phyloP scores from a whole-genome alignment of 37 sponge, comb jelly and placozoan genomes.

The Haliclona indistincta region DNA sequence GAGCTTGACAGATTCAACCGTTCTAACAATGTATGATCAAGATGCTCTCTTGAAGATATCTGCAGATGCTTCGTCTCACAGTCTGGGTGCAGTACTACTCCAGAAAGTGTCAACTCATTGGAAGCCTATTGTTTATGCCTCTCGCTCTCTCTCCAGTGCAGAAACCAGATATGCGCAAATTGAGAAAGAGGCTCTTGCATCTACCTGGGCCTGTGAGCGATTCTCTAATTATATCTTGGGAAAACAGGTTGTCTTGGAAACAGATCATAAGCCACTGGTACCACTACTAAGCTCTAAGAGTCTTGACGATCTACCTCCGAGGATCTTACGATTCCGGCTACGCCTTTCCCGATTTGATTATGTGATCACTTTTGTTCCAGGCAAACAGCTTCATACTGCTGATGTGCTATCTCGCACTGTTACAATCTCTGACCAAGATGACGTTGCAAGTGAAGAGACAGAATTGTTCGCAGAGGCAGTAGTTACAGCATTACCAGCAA shows the following conservation, averaged over 20 bases:
- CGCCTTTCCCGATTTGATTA: background rate
- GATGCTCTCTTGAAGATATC: background rate
- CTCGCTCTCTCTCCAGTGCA: background rate
- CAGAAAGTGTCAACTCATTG: background rate
- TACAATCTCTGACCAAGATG: background rate
- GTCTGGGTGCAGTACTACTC: slow-evolving; percentile 4
- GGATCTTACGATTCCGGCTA: background rate
- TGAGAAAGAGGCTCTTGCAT: slow-evolving; percentile 11
- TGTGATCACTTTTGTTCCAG: background rate
- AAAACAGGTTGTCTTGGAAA: background rate
- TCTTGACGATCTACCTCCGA: slow-evolving; percentile 3
- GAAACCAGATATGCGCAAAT: slow-evolving; percentile 6
- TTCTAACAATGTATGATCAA: background rate
- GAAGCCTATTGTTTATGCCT: background rate
- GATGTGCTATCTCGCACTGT: background rate
- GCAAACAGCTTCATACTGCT: background rate
- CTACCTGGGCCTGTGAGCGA: background rate
- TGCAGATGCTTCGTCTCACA: slow-evolving; percentile 1
- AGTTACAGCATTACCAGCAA: slow-evolving; percentile 7
- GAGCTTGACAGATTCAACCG: background rate
- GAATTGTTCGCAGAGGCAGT: slow-evolving; percentile 10
- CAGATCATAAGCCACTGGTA: slow-evolving; percentile 10
- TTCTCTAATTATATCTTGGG: slow-evolving; percentile 2
- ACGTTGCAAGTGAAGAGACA: background rate
- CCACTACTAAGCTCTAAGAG: slow-evolving; percentile 1